phyloP scores from a whole-genome alignment of 2,797 vertebrate species.

The Falco concolor region DNA sequence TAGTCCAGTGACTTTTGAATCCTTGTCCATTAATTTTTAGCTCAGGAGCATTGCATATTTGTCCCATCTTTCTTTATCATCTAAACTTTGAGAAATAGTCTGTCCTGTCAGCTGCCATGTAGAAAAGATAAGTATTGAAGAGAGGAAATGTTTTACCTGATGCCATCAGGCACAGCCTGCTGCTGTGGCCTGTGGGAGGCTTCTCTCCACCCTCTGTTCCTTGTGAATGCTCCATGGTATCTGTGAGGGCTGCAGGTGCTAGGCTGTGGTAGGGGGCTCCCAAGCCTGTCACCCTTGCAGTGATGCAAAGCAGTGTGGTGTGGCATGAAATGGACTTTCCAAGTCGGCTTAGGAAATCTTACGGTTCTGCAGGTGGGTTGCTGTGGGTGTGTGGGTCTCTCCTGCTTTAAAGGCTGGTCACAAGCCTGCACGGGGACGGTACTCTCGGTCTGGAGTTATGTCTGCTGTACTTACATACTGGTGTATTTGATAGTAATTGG shows the following conservation, averaged over 20 bases:
- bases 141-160: neutral
- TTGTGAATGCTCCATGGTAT: rapidly evolving
- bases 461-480: neutral
- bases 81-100: neutral
- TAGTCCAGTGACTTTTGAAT: neutral
- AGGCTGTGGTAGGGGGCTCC: neutral
- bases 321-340: neutral
- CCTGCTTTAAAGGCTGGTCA: neutral
- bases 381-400: neutral
- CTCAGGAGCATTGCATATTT: neutral
- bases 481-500: neutral
- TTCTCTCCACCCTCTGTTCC: neutral
- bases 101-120: neutral
- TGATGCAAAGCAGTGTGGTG: neutral
- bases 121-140: neutral
- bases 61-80: neutral
- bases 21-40: neutral
- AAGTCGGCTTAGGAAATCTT: neutral
- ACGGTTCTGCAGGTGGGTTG: neutral
- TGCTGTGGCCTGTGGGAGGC: neutral
- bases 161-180: neutral
- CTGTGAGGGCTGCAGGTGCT: neutral
- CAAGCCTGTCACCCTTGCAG: neutral
- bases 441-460: too few species aligned
- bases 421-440: too few species aligned